phyloP scores from a whole-genome alignment of 2,797 vertebrate species.

The Peromyscus eremicus region DNA sequence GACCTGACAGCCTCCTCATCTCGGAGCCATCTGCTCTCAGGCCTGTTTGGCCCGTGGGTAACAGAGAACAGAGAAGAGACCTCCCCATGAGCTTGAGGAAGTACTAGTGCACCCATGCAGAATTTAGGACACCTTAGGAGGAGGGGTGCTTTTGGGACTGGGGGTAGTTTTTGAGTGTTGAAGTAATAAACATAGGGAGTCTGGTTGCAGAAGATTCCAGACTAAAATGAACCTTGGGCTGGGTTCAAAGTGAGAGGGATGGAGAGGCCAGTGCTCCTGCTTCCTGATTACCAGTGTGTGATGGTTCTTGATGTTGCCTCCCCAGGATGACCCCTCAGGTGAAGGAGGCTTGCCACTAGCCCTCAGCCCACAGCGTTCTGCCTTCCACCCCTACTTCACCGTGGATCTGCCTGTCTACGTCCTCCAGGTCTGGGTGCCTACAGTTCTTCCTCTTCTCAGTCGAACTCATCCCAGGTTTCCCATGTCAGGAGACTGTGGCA shows the following conservation, averaged over 20 bases:
- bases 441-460: neutral
- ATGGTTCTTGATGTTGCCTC: slow-evolving; percentile 54
- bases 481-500: neutral
- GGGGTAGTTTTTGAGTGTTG: neutral
- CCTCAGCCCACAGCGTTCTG: slow-evolving; percentile 93
- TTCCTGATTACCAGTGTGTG: neutral
- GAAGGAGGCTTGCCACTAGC: slow-evolving; percentile 95
- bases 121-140: neutral
- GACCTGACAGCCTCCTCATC: neutral
- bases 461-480: no score
- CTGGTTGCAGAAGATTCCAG: neutral
- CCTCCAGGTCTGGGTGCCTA: slow-evolving; percentile 92
- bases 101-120: neutral
- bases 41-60: neutral
- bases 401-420: slow-evolving; percentile 96
- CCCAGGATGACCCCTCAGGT: slow-evolving; percentile 94
- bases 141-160: neutral
- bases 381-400: slow-evolving; percentile 94
- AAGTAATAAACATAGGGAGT: neutral
- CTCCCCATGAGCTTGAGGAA: neutral
- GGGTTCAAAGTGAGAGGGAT: neutral
- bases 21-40: neutral
- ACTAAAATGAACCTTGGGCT: neutral
- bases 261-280: neutral
- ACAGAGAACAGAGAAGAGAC: neutral